phyloP scores from a whole-genome alignment of 64 coral and sea anemone species.

The Dendrophyllia cribrosa region DNA sequence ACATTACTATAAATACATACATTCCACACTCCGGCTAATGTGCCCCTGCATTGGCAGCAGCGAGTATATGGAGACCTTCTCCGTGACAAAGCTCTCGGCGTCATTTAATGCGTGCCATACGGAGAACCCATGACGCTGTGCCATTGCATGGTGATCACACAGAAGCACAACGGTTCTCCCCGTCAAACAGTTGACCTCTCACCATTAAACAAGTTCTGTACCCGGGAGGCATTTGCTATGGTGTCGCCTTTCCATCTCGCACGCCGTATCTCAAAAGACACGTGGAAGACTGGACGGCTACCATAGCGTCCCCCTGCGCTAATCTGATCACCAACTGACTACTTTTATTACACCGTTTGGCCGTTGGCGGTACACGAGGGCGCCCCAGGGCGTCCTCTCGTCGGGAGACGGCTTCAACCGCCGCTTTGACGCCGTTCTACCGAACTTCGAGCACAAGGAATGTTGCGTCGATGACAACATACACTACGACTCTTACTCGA shows the following conservation, averaged over 20 bases:
- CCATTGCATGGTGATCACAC: constrained; percentile 57
- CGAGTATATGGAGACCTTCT: not conserved
- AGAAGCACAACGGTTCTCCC: constrained; percentile 60
- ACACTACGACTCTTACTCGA: not conserved
- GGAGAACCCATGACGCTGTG: constrained; percentile 61
- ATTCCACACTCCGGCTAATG: constrained; percentile 30
- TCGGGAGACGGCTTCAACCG: no score
- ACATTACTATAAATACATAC: no score
- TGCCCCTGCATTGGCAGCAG: constrained; percentile 61
- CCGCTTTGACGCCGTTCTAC: constrained; percentile 42
- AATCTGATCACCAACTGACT: not conserved
- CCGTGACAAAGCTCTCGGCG: not conserved
- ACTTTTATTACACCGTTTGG: not conserved
- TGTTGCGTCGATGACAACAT: no score
- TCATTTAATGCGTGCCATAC: constrained; percentile 63
- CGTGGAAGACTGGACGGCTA: constrained; percentile 46
- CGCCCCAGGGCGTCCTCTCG: constrained; percentile 40
- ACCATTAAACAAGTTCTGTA: constrained; percentile 64
- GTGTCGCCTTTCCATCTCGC: constrained; percentile 61
- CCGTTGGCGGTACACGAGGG: not conserved
- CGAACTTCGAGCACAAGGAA: no score
- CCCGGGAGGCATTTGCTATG: constrained; percentile 13
- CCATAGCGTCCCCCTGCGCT: not conserved
- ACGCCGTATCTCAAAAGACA: constrained; percentile 38
- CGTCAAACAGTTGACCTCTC: constrained; percentile 59